Evolutionary conservation across 2,888 invertebrate genomes (phyloP).

Genomic region (Myathropa florea): DNA sequence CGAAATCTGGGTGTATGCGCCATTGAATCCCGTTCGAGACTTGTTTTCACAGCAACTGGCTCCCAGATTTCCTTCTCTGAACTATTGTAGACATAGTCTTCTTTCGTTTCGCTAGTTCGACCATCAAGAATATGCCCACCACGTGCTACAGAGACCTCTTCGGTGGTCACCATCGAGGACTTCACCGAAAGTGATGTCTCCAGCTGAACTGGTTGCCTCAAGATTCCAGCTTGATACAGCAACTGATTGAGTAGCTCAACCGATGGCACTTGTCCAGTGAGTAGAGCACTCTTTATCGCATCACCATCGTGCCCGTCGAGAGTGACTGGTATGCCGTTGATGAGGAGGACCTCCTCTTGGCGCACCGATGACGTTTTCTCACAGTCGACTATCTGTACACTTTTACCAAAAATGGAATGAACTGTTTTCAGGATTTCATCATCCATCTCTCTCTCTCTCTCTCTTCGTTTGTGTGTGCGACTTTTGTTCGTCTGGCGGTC

Average conservation of each 20-base stretch:
- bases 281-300: constrained; percentile 85
- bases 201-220: constrained; percentile 86
- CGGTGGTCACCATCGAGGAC: constrained; percentile 86
- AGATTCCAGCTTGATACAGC: constrained; percentile 85
- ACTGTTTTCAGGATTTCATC: constrained; percentile 89
- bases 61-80: constrained; percentile 86
- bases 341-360: constrained; percentile 87
- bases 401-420: constrained; percentile 87
- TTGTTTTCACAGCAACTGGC: constrained; percentile 77
- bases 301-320: constrained; percentile 86
- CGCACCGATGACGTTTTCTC: constrained; percentile 87
- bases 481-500: neutral
- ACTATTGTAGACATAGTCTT: constrained; percentile 86
- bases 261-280: constrained; percentile 87
- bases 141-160: constrained; percentile 86
- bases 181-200: constrained; percentile 88
- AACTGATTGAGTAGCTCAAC: constrained; percentile 87
- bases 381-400: constrained; percentile 87
- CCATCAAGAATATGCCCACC: constrained; percentile 87
- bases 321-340: constrained; percentile 86
- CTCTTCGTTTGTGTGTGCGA: neutral
- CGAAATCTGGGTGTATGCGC: constrained; percentile 33
- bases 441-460: constrained; percentile 81
- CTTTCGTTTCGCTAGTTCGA: constrained; percentile 86
- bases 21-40: constrained; percentile 30